Evolutionary conservation across 92 coral and sea anemone genomes (phyloP), one percentile per base, ranked within the genome.

Genomic region (Montipora capitata): DNA sequence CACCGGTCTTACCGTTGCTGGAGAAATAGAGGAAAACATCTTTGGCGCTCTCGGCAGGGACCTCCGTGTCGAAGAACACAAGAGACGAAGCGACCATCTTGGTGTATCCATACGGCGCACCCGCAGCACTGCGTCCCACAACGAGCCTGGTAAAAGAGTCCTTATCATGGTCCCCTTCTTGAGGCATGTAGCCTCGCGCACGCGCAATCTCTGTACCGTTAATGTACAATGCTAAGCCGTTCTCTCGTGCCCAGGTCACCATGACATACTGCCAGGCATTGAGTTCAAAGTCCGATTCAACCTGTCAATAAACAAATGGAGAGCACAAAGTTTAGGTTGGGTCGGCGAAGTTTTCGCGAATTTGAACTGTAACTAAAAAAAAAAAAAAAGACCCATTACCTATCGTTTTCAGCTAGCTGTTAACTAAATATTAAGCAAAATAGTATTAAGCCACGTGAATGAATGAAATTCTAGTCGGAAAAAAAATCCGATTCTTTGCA

Each of bases 51-150:
- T 85, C 91, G 4, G 92, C 83, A 3, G 94, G 82, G 2, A 98
- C 89, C 40, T 92, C 87, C 3, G 93, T 92, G 35, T 98, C 99
- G 74, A 98, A 98, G 86, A 98, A 96, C 85, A 83, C 99, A 14
- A 98, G 84, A 3, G 99, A 96, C 10, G 96, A 87, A 14, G 93
- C 84, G 71, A 94, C 72, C 96, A 98, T 96, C 80, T 94, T 96
- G 45, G 99, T 96, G 94, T 96, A 92, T 17, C 98, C 96, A 68
- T 98, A 98, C 1, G 99, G 99, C 17, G 96, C 94, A 15, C 96
- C 98, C 7, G 95, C 98, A 20, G 93, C 68, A 79, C 88, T 95
- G 45, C 99, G 99, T n/a, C 99, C 99, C 52, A 98, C 86, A 7
- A 94, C 91, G 54, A 98, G 87, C 51, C 91, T 98, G 2, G 95